Base-by-base conservation (phyloP, 1,140 invertebrate species). In the Holcopasites calliopsidis region DNA sequence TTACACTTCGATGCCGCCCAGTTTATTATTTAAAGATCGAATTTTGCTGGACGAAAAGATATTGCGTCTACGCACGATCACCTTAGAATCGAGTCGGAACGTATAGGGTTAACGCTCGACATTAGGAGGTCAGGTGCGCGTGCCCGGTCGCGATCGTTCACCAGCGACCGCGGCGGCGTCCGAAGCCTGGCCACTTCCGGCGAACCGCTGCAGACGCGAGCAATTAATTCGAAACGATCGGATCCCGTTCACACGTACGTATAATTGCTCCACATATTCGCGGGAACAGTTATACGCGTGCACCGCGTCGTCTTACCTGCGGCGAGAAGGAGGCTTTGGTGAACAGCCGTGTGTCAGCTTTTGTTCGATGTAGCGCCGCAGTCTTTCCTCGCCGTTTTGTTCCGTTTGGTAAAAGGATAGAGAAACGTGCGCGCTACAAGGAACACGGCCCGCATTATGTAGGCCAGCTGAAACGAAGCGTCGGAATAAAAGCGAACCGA, bases 211-310 rank as follows among this genome's bases (percentile, higher is more conserved):
- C 7, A 40, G 57, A 62, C 33, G 31, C 21, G 18, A 52, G 58
- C 38, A 72, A 72, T 72, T 72, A 72, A 52, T 64, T 62, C 58
- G 26, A 18, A 64, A 38, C 69, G 44, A 64, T 72, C 69, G 6
- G 47, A 1, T 42, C 35, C 69, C 47, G 58, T 72, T 64, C n/a
- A 44, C 18, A 18, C 62, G 66, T n/a, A 31, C 50, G 61, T 66
- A 65, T 66, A 73, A 73, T 73, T 73, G 71, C 61, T 73, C 71
- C 60, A n/a, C n/a, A 73, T 35, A 73, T 73, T 66, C 50, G 71
- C 13, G 7, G 60, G 31, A 73, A 73, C 50, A 55, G 71, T 73
- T 73, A 55, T 23, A 31, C 18, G 38, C 11, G 33, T 58, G 23
- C 13, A 10, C 16, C 18, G 7, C 40, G 2, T n/a, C 44, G 33